Evolutionary conservation across 2,888 invertebrate species (phyloP).

Genomic region (Cremastobaeus sp.): DNA sequence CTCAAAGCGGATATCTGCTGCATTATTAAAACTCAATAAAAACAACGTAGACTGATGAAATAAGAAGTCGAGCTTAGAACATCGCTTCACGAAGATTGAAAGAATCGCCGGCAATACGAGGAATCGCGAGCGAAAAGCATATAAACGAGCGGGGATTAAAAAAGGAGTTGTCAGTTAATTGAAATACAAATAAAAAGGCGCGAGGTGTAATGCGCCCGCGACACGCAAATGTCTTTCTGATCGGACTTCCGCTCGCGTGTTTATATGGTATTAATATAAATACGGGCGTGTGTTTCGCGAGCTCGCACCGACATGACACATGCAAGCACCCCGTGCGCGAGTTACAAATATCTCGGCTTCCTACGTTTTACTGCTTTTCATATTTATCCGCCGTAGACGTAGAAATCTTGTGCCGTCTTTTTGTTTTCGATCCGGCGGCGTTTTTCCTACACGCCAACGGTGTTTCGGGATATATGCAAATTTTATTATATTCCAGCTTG

Average conservation of each 20-base stretch:
- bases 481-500: conserved; percentile 41
- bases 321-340: conserved; percentile 1
- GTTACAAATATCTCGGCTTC: conserved; percentile 16
- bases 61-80: too few species aligned
- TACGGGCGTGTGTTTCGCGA: conserved; percentile 31
- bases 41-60: too few species aligned
- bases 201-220: conserved; percentile 62
- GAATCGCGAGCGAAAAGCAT: conserved; percentile 8
- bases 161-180: conserved; percentile 58
- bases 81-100: too few species aligned
- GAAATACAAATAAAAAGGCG: conserved; percentile 57
- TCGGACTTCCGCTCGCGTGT: conserved; percentile 59
- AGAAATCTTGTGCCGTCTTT: conserved; percentile 29
- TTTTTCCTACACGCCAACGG: conserved; percentile 18
- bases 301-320: conserved; percentile 14
- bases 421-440: conserved; percentile 25
- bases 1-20: too few species aligned
- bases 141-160: conserved; percentile 44
- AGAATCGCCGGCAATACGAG: background rate
- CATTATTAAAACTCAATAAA: too few species aligned
- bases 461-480: conserved; percentile 38
- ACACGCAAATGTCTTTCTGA: conserved; percentile 69
- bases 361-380: conserved; percentile 38
- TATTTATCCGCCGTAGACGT: conserved; percentile 38
- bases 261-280: conserved; percentile 57